Conservation (phyloP, 2,797 vertebrate species). For the Thamnophis elegans region DNA sequence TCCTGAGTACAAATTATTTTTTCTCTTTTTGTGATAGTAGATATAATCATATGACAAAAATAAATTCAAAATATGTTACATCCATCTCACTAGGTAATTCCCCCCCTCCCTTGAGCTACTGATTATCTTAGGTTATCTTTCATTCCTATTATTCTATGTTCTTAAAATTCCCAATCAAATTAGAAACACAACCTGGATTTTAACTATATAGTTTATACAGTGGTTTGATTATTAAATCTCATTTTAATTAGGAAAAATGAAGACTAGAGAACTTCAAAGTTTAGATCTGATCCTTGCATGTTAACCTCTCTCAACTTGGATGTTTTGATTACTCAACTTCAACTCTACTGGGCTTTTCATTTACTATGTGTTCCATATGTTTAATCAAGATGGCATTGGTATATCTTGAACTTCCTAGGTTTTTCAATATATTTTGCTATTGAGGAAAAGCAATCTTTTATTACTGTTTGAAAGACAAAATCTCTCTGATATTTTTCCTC, state of each 20-base stretch:
- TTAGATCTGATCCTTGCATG: conserved; percentile 70
- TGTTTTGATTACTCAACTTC: conserved; percentile 77
- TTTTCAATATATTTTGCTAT: conserved; percentile 73
- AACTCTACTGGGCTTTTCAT: conserved; percentile 71
- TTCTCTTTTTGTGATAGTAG: conserved; percentile 17
- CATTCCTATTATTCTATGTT: background rate
- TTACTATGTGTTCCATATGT: conserved; percentile 78
- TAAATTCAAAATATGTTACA: conserved; percentile 44
- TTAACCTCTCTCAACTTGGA: conserved; percentile 78
- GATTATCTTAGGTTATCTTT: conserved; percentile 68
- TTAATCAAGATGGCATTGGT: conserved; percentile 73
- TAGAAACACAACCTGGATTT: conserved; percentile 73
- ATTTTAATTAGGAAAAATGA: conserved; percentile 78
- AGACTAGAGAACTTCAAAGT: conserved; percentile 79
- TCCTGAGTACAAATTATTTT: background rate
- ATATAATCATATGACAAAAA: conserved; percentile 24
- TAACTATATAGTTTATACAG: conserved; percentile 75
- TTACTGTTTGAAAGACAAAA: conserved; percentile 44
- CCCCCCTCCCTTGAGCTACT: conserved; percentile 60
- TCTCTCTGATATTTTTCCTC: conserved; percentile 27
- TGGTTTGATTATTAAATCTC: conserved; percentile 79
- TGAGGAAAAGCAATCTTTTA: conserved; percentile 59
- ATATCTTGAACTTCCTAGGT: conserved; percentile 61
- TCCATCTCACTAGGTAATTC: conserved; percentile 62
- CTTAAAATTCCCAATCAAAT: conserved; percentile 73